A percentile compares a stretch with the other conserved stretches of the same genome.
Evolutionary conservation across 2,113 vertebrate species (phyloP).

Genomic region (Columbina picui): DNA sequence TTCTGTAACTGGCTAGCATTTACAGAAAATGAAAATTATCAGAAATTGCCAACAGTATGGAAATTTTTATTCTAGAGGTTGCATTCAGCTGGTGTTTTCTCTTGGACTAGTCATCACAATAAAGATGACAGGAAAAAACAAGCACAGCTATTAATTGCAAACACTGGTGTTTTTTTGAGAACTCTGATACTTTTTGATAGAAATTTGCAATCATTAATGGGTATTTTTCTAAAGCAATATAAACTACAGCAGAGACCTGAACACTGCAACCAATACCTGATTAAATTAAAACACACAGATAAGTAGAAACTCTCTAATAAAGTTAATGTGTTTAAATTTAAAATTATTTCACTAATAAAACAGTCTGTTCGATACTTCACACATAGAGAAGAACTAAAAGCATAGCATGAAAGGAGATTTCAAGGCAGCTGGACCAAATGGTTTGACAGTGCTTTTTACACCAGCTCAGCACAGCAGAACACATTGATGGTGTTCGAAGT

Average conservation of each 20-base stretch:
- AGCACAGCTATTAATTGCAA: neutral
- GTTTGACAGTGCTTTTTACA: neutral
- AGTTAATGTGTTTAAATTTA: neutral
- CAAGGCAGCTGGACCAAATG: neutral
- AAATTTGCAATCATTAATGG: neutral
- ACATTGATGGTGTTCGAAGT: neutral
- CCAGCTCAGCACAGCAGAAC: neutral
- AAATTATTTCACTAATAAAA: neutral
- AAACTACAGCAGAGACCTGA: neutral
- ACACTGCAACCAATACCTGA: neutral
- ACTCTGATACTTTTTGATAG: neutral
- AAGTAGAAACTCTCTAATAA: neutral
- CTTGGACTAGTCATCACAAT: neutral
- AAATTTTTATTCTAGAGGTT: neutral
- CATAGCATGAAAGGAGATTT: neutral
- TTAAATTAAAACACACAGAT: neutral
- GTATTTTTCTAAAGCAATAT: neutral
- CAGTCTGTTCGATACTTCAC: neutral
- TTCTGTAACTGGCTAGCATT: neutral
- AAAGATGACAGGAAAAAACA: neutral
- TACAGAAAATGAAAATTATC: neutral
- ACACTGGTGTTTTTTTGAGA: neutral
- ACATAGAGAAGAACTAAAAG: neutral
- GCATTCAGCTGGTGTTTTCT: neutral
- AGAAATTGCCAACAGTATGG: neutral